Conservation (phyloP, 1,140 invertebrate genomes). For the Platorchestia sp. region DNA sequence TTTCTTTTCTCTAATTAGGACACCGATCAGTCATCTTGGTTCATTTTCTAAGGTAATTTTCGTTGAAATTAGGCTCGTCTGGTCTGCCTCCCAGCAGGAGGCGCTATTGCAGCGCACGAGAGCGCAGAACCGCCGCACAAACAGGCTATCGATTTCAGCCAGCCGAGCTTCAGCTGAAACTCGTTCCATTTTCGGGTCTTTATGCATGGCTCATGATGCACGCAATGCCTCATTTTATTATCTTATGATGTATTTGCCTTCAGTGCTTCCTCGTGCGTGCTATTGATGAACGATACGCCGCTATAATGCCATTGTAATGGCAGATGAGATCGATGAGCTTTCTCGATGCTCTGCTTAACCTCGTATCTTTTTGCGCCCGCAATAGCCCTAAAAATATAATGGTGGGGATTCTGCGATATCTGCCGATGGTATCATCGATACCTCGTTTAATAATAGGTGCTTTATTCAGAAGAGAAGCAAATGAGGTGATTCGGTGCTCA, state of each 20-base stretch:
- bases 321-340: neutral
- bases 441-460: neutral
- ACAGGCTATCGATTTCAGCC: neutral
- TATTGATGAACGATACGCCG: neutral
- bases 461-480: neutral
- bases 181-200: neutral
- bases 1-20: neutral
- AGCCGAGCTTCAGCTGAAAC: neutral
- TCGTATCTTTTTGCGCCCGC: neutral
- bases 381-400: neutral
- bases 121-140: neutral
- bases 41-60: neutral
- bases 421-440: neutral
- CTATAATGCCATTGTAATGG: neutral
- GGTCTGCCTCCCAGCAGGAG: neutral
- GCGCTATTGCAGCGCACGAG: neutral
- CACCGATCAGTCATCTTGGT: neutral
- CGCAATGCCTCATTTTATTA: constrained; percentile 8
- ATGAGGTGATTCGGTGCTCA: neutral
- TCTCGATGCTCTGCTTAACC: neutral
- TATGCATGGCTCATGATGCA: neutral
- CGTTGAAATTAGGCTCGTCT: neutral
- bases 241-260: neutral
- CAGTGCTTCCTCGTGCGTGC: neutral
- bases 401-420: neutral